Evolutionary conservation across 2,113 vertebrate species (phyloP).

Genomic region (Thermophis baileyi): DNA sequence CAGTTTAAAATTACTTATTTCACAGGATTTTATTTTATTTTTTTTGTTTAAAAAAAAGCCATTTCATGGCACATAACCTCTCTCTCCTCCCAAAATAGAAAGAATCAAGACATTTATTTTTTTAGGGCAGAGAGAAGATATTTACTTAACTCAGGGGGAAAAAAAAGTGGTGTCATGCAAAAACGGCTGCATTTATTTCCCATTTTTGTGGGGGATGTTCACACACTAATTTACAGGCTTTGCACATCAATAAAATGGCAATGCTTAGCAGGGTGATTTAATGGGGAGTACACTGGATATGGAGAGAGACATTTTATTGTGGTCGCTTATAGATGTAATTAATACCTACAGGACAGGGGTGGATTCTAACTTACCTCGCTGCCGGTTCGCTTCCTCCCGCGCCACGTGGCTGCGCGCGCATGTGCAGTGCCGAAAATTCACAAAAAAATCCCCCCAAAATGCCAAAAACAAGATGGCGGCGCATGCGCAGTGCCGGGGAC

Average conservation of each 20-base stretch:
- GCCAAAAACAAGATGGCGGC: too few relatives aligned
- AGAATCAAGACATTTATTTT: not conserved
- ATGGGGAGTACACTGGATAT: not conserved
- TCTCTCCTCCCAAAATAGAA: not conserved
- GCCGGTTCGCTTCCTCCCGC: too few relatives aligned
- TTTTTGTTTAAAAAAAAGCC: not conserved
- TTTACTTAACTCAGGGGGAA: not conserved
- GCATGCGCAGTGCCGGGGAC: too few relatives aligned
- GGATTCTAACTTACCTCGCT: too few relatives aligned
- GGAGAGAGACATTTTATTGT: not conserved
- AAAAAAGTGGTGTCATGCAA: not conserved
- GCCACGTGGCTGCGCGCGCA: too few relatives aligned
- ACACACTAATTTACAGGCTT: not conserved
- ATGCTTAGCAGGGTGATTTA: too few relatives aligned
- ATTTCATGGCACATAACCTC: constrained; percentile 4
- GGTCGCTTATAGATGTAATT: not conserved
- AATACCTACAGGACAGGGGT: not conserved
- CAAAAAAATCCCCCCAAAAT: too few relatives aligned
- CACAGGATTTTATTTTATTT: not conserved
- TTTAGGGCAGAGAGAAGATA: not conserved
- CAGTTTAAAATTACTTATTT: not conserved
- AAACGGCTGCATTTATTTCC: not conserved
- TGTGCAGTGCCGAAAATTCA: too few relatives aligned
- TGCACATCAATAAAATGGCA: too few relatives aligned
- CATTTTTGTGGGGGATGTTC: not conserved